Conservation (phyloP, 2,888 invertebrate genomes). For the Tupiocoris notatus region DNA sequence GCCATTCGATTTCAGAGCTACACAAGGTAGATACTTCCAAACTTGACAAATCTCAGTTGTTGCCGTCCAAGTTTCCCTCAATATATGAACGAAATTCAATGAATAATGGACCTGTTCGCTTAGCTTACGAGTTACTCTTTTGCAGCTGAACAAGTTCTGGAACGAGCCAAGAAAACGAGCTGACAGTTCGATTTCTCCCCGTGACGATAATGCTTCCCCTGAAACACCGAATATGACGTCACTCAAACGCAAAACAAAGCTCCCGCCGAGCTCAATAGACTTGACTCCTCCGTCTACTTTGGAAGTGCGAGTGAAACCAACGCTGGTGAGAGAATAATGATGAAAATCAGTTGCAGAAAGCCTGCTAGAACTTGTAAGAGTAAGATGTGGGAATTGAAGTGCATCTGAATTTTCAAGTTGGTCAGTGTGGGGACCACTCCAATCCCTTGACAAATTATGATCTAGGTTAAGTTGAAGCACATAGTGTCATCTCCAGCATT, state of each 20-base stretch:
- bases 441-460: no score
- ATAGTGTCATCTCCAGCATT: no score
- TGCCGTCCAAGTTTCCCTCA: no score
- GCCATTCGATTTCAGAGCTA: slow-evolving; percentile 77
- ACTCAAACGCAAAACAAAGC: slow-evolving; percentile 48
- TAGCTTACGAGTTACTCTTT: background rate
- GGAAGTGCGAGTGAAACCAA: slow-evolving; percentile 22
- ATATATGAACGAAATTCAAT: no score
- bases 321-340: slow-evolving; percentile 26
- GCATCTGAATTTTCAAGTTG: no score
- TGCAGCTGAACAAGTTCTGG: slow-evolving; percentile 25
- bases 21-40: slow-evolving; percentile 58
- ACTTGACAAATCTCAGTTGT: no score
- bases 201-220: slow-evolving; percentile 17
- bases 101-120: no score
- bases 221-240: slow-evolving; percentile 47
- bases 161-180: slow-evolving; percentile 33
- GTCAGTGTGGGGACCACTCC: no score
- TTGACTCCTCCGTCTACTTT: slow-evolving; percentile 12
- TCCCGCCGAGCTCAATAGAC: slow-evolving; percentile 7
- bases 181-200: slow-evolving; percentile 19
- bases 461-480: no score
- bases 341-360: no score
- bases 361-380: no score
- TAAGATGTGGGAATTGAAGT: no score